Percentiles rank a stretch among this genome's conserved stretches.
Conservation (phyloP, 2,113 vertebrate genomes). For the Mustela nigripes region DNA sequence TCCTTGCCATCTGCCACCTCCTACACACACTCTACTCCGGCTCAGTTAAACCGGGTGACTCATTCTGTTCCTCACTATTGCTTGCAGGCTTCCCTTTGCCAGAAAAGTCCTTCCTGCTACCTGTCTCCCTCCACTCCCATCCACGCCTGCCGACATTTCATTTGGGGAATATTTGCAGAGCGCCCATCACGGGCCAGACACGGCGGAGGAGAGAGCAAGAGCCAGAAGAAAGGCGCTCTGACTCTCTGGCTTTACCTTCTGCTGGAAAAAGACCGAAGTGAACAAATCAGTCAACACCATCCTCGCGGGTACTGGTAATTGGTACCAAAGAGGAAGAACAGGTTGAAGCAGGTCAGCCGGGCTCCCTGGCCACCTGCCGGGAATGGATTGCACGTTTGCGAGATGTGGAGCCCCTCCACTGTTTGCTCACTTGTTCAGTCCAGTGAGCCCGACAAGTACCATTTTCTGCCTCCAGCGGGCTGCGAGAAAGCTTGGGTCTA, state of each 20-base stretch:
- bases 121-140: not conserved
- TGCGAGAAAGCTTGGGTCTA: not conserved
- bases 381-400: not conserved
- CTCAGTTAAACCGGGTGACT: not conserved
- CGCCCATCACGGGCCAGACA: accelerated
- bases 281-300: not conserved
- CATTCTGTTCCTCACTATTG: not conserved
- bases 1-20: not conserved
- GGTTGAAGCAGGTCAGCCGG: not conserved
- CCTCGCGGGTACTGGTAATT: not conserved
- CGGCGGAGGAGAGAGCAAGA: not conserved
- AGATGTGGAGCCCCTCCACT: not conserved
- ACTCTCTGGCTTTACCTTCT: not conserved
- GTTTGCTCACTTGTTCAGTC: not conserved
- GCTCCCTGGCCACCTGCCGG: not conserved
- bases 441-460: not conserved
- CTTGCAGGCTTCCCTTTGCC: not conserved
- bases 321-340: not conserved
- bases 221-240: not conserved
- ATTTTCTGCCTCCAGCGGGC: not conserved
- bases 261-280: not conserved
- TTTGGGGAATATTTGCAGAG: not conserved
- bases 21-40: not conserved
- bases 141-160: not conserved
- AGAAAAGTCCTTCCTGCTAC: not conserved